Evolutionary conservation across 2,113 vertebrate genomes (phyloP).

Genomic region (Cryptomyrus ogoouensis): DNA sequence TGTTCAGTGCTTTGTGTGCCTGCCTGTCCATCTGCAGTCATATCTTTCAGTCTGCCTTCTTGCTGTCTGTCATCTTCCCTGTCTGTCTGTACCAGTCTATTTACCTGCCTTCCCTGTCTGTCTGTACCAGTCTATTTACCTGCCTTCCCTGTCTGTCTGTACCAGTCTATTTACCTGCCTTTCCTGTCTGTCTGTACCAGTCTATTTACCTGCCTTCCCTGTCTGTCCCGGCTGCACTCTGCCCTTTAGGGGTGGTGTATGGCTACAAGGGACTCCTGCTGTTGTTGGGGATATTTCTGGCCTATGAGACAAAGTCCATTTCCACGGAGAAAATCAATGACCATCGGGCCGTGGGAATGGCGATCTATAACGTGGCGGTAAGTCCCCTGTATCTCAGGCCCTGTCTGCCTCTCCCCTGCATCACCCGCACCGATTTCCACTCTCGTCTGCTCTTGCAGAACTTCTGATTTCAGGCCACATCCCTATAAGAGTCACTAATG

Average conservation of each 20-base stretch:
- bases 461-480: background rate
- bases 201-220: background rate
- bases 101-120: background rate
- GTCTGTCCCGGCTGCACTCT: background rate
- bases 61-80: background rate
- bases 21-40: background rate
- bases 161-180: background rate
- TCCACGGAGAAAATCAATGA: slow-evolving; percentile 49
- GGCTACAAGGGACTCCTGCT: slow-evolving; percentile 87
- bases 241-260: slow-evolving; percentile 77
- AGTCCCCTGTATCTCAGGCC: slow-evolving; percentile 29
- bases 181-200: background rate
- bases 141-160: background rate
- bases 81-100: background rate
- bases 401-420: background rate
- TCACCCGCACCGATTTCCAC: background rate
- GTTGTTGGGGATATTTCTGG: slow-evolving; percentile 85
- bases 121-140: background rate
- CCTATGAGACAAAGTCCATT: slow-evolving; percentile 82
- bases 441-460: background rate
- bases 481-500: background rate
- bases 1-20: background rate
- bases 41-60: background rate
- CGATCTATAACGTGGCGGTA: slow-evolving; percentile 45
- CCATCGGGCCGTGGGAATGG: slow-evolving; percentile 43